A percentile compares a stretch with the other conserved stretches of the same genome.
phyloP scores from a whole-genome alignment of 2,888 invertebrate genomes.

The Byasa hedistus region DNA sequence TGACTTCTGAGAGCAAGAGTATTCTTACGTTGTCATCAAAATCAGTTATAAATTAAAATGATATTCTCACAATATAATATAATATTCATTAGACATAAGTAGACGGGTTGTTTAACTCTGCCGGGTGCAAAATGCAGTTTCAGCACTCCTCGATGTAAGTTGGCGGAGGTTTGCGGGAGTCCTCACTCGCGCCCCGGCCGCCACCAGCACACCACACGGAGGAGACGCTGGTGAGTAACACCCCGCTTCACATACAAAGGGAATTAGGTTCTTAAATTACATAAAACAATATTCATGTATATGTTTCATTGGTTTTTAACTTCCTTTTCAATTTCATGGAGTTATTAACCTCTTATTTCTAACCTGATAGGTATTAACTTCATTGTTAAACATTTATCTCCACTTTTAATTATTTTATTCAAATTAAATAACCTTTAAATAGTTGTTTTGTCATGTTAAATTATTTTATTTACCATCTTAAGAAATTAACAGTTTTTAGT shows the following conservation, averaged over 20 bases:
- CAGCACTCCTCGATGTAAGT: slow-evolving; percentile 48
- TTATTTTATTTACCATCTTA: no score
- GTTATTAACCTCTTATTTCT: no score
- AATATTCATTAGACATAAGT: not conserved
- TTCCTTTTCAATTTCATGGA: no score
- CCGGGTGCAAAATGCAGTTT: slow-evolving; percentile 44
- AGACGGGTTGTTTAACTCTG: slow-evolving; percentile 43
- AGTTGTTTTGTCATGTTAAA: no score
- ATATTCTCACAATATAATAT: not conserved
- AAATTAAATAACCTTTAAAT: no score
- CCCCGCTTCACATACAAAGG: no score
- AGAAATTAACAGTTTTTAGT: no score
- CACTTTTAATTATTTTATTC: not conserved
- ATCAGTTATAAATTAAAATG: not conserved
- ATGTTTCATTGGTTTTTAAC: no score
- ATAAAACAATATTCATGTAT: no score
- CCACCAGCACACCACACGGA: slow-evolving; percentile 29
- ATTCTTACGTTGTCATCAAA: not conserved
- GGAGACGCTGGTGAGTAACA: not conserved
- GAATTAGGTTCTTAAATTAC: no score
- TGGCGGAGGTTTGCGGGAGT: slow-evolving; percentile 34
- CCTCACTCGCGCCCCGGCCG: slow-evolving; percentile 54
- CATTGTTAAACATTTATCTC: not conserved
- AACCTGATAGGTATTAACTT: no score
- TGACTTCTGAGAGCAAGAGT: no score